Base-by-base conservation (phyloP, 2,113 vertebrate genomes). In the Spea multiplicata region DNA sequence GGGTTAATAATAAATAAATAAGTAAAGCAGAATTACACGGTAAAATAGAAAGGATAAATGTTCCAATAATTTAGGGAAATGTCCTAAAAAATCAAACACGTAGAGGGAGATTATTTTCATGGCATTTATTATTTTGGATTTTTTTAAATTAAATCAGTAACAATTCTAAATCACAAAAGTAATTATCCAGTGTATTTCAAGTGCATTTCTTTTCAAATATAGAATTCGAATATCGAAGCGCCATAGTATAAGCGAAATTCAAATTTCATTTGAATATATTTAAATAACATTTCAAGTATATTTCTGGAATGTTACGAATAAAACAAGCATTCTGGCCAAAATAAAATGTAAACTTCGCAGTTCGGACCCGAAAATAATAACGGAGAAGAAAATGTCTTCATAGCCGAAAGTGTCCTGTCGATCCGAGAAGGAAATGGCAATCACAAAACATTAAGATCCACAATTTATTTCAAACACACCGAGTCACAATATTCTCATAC, bases 221-320 rank as follows among this genome's bases (percentile, higher is more conserved):
- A 95, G 95, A 93, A 92, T 91, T 94, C 90, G 92, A 92, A 93
- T 96, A 95, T 95, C 93, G 92, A 91, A 93, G 91, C 94, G 90
- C 92, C 91, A 94, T 94, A 93, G 93, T 93, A 94, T 94, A 95
- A 93, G 93, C 93, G 93, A 92, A 92, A 92, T 94, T 93, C 90
- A 93, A 88, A 93, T 91, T 93, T 92, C 89, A 88, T 91, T 91
- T 87, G 93, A 94, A 93, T 96, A 95, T 94, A 93, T 90, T 98
- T 98, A 97, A 99, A 98, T 97, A 98, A 96, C 90, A 95, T 95
- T 99, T 99, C 96, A 99, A 99, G 97, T 99, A 98, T 96, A 93
- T 92, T 90, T 93, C 91, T 94, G 97, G 96, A 99, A 99, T 99
- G 97, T 96, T 93, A 95, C 91, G 92, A 95, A 93, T 92, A 93